These are phyloP conservation scores for Blennius ocellaris DNA, from an alignment of 2,113 vertebrate species.

Conservation along the genomic window DNA sequence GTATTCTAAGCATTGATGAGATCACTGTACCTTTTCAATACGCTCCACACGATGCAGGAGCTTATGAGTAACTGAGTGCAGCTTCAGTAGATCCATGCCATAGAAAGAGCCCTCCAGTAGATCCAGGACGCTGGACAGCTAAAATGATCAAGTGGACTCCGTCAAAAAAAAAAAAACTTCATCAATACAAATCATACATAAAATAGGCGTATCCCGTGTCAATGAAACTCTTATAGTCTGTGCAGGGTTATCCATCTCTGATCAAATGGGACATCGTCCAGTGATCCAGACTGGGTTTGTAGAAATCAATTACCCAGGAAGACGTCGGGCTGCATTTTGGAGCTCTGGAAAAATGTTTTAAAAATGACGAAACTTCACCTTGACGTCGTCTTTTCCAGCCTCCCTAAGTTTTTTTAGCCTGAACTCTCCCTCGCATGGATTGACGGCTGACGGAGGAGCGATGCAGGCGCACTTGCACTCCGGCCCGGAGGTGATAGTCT, in stretches of 20 bases:
- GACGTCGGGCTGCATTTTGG: background rate
- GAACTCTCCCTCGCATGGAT: constrained; percentile 92
- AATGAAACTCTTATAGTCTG: constrained; percentile 14
- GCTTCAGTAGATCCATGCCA: constrained; percentile 93
- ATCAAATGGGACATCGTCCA: constrained; percentile 6
- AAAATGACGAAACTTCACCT: constrained; percentile 83
- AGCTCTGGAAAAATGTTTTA: background rate
- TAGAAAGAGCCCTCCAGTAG: constrained; percentile 94
- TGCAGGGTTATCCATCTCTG: background rate
- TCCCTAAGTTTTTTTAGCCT: constrained; percentile 90
- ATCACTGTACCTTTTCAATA: constrained; percentile 88
- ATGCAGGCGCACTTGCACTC: constrained; percentile 95
- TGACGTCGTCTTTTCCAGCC: constrained; percentile 87
- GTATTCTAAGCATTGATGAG: background rate
- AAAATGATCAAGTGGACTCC: constrained; percentile 67
- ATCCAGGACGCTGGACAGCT: constrained; percentile 92
- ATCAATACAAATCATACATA: constrained; percentile 25
- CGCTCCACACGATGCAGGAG: constrained; percentile 89
- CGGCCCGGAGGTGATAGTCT: constrained; percentile 92
- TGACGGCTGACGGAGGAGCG: constrained; percentile 91
- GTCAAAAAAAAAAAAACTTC: constrained; percentile 31
- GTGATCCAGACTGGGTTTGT: constrained; percentile 11
- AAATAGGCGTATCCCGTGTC: background rate
- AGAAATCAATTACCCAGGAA: background rate
- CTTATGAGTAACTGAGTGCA: constrained; percentile 91